Evolutionary conservation across 2,113 vertebrate genomes (phyloP).

Genomic region (Xenus cinereus): DNA sequence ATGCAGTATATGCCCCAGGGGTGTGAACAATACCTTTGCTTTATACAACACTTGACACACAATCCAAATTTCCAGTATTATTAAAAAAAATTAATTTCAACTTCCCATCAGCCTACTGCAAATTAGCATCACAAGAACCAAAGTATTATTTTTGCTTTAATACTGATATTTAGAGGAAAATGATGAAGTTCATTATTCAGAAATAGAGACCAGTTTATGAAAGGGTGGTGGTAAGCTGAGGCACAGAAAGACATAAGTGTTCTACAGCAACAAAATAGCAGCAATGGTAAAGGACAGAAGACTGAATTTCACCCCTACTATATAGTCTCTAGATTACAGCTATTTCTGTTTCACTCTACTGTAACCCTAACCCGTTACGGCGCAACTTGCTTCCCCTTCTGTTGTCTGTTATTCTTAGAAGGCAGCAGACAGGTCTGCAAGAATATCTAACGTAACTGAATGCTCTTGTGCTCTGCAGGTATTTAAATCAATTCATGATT

Average conservation of each 20-base stretch:
- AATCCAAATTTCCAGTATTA: not conserved
- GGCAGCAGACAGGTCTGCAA: not conserved
- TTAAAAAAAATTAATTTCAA: not conserved
- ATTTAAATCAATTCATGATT: not conserved
- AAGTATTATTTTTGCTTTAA: not conserved
- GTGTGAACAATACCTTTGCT: not conserved
- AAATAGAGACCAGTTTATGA: not conserved
- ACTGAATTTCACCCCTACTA: not conserved
- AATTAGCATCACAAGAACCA: not conserved
- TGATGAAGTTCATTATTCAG: not conserved
- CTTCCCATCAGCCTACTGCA: not conserved
- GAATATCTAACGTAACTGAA: not conserved
- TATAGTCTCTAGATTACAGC: not conserved
- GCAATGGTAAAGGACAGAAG: not conserved
- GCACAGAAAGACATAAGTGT: not conserved
- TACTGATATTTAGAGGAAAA: not conserved
- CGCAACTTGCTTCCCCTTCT: not conserved
- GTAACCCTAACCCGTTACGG: not conserved
- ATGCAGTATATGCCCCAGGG: not conserved
- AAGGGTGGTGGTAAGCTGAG: not conserved
- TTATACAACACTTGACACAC: not conserved
- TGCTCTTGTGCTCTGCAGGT: not conserved
- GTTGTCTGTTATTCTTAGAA: not conserved
- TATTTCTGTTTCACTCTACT: not conserved
- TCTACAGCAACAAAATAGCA: not conserved